Evolutionary conservation across 2,797 vertebrate species (phyloP).

Genomic region (Melanotaenia boesemani): DNA sequence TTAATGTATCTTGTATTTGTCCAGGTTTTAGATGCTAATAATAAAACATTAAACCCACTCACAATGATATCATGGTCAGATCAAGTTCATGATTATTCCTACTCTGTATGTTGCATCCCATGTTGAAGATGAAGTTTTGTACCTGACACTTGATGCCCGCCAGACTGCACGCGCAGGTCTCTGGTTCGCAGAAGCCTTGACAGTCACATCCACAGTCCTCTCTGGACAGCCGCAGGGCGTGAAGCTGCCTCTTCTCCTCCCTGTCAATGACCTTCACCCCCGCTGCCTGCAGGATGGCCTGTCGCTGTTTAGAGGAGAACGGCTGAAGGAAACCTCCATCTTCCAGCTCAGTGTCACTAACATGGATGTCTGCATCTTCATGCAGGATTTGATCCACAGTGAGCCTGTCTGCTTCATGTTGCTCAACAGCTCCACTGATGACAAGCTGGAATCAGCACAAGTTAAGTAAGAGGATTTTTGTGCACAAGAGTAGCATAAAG

Average conservation of each 20-base stretch:
- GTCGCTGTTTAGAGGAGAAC: slow-evolving; percentile 87
- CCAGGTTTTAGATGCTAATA: neutral
- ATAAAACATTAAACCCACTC: no score
- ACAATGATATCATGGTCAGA: neutral
- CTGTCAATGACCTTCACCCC: slow-evolving; percentile 91
- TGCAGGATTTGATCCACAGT: slow-evolving; percentile 82
- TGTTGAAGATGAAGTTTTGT: slow-evolving; percentile 3
- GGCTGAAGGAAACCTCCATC: slow-evolving; percentile 86
- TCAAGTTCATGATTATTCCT: neutral
- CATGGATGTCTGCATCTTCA: slow-evolving; percentile 57
- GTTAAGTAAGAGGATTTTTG: neutral
- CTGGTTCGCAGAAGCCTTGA: slow-evolving; percentile 90
- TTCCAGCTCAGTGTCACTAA: slow-evolving; percentile 80
- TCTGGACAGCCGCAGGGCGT: slow-evolving; percentile 88
- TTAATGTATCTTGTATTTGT: neutral
- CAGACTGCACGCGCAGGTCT: slow-evolving; percentile 91
- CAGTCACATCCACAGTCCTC: slow-evolving; percentile 93
- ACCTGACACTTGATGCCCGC: slow-evolving; percentile 97
- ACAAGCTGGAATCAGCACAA: slow-evolving; percentile 78
- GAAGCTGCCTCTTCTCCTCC: slow-evolving; percentile 91
- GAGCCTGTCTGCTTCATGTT: slow-evolving; percentile 78
- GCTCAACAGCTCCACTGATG: slow-evolving; percentile 76
- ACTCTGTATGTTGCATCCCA: neutral
- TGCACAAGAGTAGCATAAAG: accelerated
- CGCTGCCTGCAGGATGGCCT: slow-evolving; percentile 85